These are phyloP conservation scores for Conger conger DNA, from an alignment of 2,113 vertebrate species.

Conservation along the genomic window DNA sequence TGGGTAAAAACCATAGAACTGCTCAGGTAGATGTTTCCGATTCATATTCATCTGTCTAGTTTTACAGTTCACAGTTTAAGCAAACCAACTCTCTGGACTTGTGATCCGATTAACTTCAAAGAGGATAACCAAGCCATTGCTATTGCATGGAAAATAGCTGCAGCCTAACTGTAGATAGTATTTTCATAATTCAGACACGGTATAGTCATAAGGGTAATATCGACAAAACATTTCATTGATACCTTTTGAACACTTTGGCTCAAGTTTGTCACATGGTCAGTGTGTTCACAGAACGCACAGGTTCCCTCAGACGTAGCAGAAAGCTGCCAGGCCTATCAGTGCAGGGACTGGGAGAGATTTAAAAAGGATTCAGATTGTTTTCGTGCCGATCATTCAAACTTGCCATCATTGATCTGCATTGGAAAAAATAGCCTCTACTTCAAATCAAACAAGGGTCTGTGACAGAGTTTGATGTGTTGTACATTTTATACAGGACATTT, in stretches of 20 bases:
- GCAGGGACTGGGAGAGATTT: conserved; percentile 5
- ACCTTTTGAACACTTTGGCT: not conserved
- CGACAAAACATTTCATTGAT: conserved; percentile 8
- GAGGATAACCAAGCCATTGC: conserved; percentile 17
- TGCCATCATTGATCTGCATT: not conserved
- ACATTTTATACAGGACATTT: conserved; percentile 61
- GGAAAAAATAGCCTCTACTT: not conserved
- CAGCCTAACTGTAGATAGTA: conserved; percentile 19
- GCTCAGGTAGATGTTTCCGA: conserved; percentile 23
- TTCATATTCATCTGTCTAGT: conserved; percentile 12
- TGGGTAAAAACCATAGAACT: not conserved
- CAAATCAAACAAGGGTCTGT: not conserved
- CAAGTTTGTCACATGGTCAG: conserved; percentile 3
- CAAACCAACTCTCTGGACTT: conserved; percentile 8
- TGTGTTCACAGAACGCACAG: conserved; percentile 7
- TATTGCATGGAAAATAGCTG: conserved; percentile 40
- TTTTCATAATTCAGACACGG: conserved; percentile 21
- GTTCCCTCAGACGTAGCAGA: conserved; percentile 27
- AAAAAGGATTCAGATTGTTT: not conserved
- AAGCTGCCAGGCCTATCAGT: conserved; percentile 21
- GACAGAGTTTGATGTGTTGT: conserved; percentile 40
- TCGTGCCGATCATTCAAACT: conserved; percentile 8
- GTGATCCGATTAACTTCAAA: conserved; percentile 11
- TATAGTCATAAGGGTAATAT: conserved; percentile 10
- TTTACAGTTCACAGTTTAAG: not conserved